Base-by-base conservation (phyloP, 1,140 invertebrate species). In the Cotesia chilonis region DNA sequence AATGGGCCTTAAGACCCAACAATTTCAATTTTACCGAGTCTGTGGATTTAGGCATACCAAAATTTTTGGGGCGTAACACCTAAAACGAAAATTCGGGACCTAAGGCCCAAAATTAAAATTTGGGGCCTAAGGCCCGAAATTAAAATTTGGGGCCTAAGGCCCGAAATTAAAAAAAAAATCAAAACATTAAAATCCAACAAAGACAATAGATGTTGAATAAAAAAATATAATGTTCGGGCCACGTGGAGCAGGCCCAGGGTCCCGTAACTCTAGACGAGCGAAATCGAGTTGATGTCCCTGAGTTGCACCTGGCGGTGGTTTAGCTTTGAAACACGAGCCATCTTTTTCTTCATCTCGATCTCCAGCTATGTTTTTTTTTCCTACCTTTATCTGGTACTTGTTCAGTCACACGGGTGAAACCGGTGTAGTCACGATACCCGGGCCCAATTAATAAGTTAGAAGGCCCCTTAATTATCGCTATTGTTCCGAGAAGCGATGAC, bases 291-390 rank as follows among this genome's bases (percentile, higher is more conserved):
- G 81, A 84, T 84, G 82, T 83, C 79, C 77, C 20, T 63, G 70
- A 71, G 69, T 76, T 80, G 79, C 81, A 85, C 79, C 82, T 82
- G 82, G 83, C 82, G 83, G 83, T 79, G 77, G 70, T 70, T 76
- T 80, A 14, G 51, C 82, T 85, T 85, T 85, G 82, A 84, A 85
- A 85, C 77, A 83, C 77, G 80, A 84, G 82, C 78, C 79, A 78
- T 76, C 79, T 82, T 79, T 47, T 82, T 79, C 71, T 60, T 79
- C 75, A 76, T 57, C 14, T 67, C 71, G 70, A 54, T 70, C 55
- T 68, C 61, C 69, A 55, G 72, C 65, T 37, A 28, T 28, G 28
- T 28, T 28, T 28, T 28, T 28, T 12, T 71, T 71, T 66, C 61
- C 60, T 28, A 64, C 52, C 57, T 41, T n/a, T 20, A 65, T 37